Evolutionary conservation across 1,140 invertebrate species (phyloP), one percentile per base, ranked within the genome.

Genomic region (Holotrichia oblita): DNA sequence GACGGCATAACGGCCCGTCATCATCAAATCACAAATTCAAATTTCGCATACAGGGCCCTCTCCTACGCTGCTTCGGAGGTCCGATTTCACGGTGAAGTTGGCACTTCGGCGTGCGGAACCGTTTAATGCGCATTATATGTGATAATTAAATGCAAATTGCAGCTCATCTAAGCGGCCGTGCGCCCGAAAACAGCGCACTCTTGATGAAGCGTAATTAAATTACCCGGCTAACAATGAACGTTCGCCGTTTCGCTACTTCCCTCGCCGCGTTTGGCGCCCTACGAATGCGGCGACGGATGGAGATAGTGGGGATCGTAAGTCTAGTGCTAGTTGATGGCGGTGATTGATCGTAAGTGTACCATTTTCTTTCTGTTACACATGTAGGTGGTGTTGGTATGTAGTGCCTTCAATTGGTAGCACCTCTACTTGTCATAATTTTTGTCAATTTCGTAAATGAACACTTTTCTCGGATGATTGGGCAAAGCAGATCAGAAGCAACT

Each of bases 111-210:
- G 80, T 64, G 41, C 79, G 81, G 81, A 77, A 80, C 80, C 81
- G 84, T 84, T 85, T 85, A 85, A 83, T 83, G 83, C 84, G 85
- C 84, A 86, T 86, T 86, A 85, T 86, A 86, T 86, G 85, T 86
- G 85, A 85, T 86, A 84, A 86, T 86, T 84, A 86, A 85, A 86
- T 86, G 84, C 83, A 86, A 86, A 86, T 86, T 86, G 84, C 81
- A 84, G 82, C 83, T 84, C 84, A 85, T 85, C 85, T 84, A 84
- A 83, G 84, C 85, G 82, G 82, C 83, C 80, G 81, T 82, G 83
- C 81, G 83, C 83, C 48, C 81, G 83, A 85, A 85, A 85, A 86
- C 82, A 85, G 84, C 83, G 83, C 81, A 83, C 84, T 84, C 85
- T 85, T 86, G 84, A 86, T 86, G 85, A 86, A 83, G 80, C 82